A percentile compares a stretch with the other conserved stretches of the same genome.
Evolutionary conservation across 2,113 vertebrate species (phyloP).

Genomic region (Camelus dromedarius): DNA sequence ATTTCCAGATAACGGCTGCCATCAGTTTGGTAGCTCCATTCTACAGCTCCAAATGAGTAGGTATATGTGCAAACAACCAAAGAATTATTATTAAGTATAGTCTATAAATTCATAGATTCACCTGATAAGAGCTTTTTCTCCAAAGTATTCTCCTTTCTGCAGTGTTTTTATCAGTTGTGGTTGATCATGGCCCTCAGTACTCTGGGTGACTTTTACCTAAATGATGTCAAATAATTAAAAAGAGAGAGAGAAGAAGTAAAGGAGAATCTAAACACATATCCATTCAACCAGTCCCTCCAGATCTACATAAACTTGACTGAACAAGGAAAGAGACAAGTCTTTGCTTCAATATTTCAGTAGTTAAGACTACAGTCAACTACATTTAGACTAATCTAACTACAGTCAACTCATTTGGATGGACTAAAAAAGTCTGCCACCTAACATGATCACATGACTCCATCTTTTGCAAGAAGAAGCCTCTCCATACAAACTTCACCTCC

Average conservation of each 20-base stretch:
- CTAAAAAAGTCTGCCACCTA: background rate
- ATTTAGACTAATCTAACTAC: background rate
- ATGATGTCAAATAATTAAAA: constrained; percentile 9
- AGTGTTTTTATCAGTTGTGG: constrained; percentile 95
- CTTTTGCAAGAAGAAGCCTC: background rate
- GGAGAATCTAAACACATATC: background rate
- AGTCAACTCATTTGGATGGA: background rate
- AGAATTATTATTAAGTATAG: background rate
- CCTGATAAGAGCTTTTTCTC: constrained; percentile 98
- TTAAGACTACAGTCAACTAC: background rate
- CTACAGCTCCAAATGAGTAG: background rate
- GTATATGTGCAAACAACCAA: background rate
- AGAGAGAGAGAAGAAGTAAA: background rate
- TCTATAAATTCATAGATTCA: constrained; percentile 68
- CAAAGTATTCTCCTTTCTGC: constrained; percentile 95
- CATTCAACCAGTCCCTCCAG: background rate
- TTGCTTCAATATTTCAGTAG: background rate
- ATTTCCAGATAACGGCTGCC: background rate
- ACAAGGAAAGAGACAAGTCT: background rate
- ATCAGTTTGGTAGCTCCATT: background rate
- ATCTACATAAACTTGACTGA: background rate
- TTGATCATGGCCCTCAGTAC: constrained; percentile 89
- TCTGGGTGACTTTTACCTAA: constrained; percentile 95
- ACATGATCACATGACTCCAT: background rate
- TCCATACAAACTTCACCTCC: background rate